phyloP scores from a whole-genome alignment of 2,113 vertebrate species.

The Galbula dea region DNA sequence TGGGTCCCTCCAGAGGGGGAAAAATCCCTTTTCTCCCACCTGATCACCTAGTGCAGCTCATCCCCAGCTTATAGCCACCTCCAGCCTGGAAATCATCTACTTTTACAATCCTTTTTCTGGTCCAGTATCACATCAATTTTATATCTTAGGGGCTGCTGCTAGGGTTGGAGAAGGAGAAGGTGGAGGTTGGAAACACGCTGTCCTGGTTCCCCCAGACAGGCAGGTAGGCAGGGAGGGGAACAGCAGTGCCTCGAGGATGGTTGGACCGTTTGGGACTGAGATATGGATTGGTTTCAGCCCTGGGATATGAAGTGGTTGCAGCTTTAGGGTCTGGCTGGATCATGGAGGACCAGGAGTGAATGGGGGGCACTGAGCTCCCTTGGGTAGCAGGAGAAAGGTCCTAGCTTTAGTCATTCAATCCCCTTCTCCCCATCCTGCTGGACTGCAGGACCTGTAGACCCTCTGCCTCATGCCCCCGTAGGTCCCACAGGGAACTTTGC shows the following conservation, averaged over 20 bases:
- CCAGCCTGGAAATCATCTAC: constrained; percentile 50
- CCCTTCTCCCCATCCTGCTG: constrained; percentile 33
- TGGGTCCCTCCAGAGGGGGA: neutral
- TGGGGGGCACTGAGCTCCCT: neutral
- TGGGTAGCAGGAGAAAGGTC: accelerated
- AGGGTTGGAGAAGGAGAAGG: neutral
- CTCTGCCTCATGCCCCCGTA: neutral
- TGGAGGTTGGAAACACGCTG: neutral
- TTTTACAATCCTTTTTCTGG: constrained; percentile 28
- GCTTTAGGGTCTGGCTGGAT: neutral
- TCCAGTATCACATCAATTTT: constrained; percentile 30
- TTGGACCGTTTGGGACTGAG: neutral
- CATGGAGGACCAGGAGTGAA: neutral
- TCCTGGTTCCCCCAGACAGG: neutral
- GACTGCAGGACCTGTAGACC: neutral
- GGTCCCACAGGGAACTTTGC: neutral
- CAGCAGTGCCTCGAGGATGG: neutral
- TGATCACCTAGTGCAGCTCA: neutral
- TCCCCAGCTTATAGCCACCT: neutral
- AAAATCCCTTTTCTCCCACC: neutral
- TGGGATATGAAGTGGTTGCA: neutral
- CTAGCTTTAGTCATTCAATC: constrained; percentile 60
- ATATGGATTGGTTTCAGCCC: neutral
- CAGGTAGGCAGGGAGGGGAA: constrained; percentile 33
- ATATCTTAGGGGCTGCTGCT: constrained; percentile 47